A percentile compares a stretch with the other conserved stretches of the same genome.
Evolutionary conservation across 2,113 vertebrate species (phyloP).

Genomic region (Triplophysa dalaica): DNA sequence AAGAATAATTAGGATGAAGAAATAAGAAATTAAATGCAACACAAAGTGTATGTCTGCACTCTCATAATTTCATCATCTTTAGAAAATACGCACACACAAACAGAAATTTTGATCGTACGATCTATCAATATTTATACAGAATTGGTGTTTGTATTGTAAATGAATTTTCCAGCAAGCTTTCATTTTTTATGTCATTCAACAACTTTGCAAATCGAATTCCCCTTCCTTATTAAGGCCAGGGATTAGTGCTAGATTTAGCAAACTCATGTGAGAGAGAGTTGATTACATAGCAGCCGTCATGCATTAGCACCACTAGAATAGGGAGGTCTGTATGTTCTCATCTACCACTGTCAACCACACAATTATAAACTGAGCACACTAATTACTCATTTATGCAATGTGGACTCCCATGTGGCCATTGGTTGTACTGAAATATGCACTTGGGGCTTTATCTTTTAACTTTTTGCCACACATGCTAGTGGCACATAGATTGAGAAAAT

Average conservation of each 20-base stretch:
- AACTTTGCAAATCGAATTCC: conserved; percentile 35
- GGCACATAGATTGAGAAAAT: no score
- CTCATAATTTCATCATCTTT: no score
- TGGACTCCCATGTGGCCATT: not conserved
- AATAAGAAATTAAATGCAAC: no score
- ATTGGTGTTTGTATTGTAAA: not conserved
- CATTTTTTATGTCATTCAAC: conserved; percentile 12
- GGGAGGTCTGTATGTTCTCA: conserved; percentile 25
- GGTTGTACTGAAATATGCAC: not conserved
- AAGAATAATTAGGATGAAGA: no score
- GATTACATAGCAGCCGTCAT: conserved; percentile 43
- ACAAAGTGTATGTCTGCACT: no score
- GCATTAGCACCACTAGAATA: conserved; percentile 39
- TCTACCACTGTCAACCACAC: conserved; percentile 22
- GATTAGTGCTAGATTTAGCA: conserved; percentile 45
- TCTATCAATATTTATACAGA: not conserved
- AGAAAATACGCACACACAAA: no score
- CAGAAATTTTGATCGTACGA: no score
- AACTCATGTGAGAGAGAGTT: conserved; percentile 33
- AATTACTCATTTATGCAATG: conserved; percentile 24
- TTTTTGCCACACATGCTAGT: not conserved
- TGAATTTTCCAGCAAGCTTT: conserved; percentile 1
- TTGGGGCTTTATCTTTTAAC: not conserved
- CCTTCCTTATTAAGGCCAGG: conserved; percentile 41
- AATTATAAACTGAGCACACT: conserved; percentile 26